Evolutionary conservation across 2,888 invertebrate genomes (phyloP), one percentile per base, ranked within the genome.

Genomic region (Diarsia brunnea): DNA sequence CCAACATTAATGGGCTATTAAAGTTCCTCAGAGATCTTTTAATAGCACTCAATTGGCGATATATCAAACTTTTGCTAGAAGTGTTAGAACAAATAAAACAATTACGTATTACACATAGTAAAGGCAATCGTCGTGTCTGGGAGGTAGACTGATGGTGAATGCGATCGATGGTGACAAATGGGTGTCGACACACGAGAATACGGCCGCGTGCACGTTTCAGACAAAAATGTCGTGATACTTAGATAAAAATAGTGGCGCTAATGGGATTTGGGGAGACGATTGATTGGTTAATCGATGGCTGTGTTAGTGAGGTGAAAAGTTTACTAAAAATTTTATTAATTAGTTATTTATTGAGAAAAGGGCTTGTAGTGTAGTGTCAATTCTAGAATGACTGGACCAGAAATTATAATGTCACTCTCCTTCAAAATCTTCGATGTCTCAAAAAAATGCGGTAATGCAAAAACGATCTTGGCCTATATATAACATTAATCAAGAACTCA

Each of bases 161-260:
- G 82, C 91, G 94, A 94, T 94, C 95, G 94, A 95, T 95, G 92
- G 89, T 94, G 94, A 96, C 95, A 95, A 95, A 96, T 95, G 89
- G 91, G 85, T 92, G 94, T 95, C 93, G 93, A 93, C 94, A 93
- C 91, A 91, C 88, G 83, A 82, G 69, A 73, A 72, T 85, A 76
- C 71, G 80, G 85, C 83, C 69, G 74, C 51, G 65, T 67, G 65
- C 85, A 88, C 81, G 80, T 78, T 81, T 67, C 78, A 84, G 88
- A 90, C 87, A 78, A 85, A 86, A 86, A 75, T 72, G 82, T 81
- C 81, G 68, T 79, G 77, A 77, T 79, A 3, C 58, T 58, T 14
- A 63, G 82, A 84, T 83, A 80, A 83, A 83, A 83, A 83, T 83
- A 83, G 80, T 71, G 58, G 75, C 31, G 80, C 68, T 80, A 83